Base-by-base conservation (phyloP, 2,113 vertebrate species). In the Odontesthes bonariensis region DNA sequence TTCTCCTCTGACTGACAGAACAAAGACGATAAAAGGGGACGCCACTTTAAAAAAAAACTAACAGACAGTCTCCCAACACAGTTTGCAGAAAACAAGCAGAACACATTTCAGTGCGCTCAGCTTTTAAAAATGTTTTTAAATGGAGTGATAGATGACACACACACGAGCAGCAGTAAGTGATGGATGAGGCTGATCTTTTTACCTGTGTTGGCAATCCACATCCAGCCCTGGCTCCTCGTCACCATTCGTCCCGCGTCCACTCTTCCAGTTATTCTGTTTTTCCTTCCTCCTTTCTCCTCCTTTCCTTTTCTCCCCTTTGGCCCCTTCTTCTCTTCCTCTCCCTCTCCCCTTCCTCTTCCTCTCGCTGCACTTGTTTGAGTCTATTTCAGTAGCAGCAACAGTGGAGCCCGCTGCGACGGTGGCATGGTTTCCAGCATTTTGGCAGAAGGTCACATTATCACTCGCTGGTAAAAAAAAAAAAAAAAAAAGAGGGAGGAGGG, bases 391-490 rank as follows among this genome's bases (percentile, higher is more conserved):
- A 85, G 89, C 86, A 84, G 90, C 87, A 85, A 87, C 86, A 86
- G 92, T 88, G 87, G 83, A 88, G 83, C 89, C 89, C 78, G 90
- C 89, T 92, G 94, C 72, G 93, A 86, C 75, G 82, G 92, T 87
- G 91, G 91, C 91, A 93, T 92, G 92, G 55, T 90, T 90, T 93
- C 93, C 89, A 92, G 91, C 92, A 92, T 91, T 94, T 94, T 93
- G 92, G 94, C 93, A 94, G 94, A 94, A 94, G 94, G 94, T 92
- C 93, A 92, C 89, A 86, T 93, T 91, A 88, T 91, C 87, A 78
- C 83, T 83, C 23, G 62, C 82, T 83, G 88, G 65, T 83, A 16
- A 35, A 47, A 70, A 68, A n/a, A n/a, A n/a, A n/a, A n/a, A n/a
- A n/a, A n/a, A n/a, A n/a, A n/a, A n/a, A n/a, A n/a, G n/a, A 44